phyloP scores from a whole-genome alignment of 2,113 vertebrate genomes.

The Otolemur garnettii region DNA sequence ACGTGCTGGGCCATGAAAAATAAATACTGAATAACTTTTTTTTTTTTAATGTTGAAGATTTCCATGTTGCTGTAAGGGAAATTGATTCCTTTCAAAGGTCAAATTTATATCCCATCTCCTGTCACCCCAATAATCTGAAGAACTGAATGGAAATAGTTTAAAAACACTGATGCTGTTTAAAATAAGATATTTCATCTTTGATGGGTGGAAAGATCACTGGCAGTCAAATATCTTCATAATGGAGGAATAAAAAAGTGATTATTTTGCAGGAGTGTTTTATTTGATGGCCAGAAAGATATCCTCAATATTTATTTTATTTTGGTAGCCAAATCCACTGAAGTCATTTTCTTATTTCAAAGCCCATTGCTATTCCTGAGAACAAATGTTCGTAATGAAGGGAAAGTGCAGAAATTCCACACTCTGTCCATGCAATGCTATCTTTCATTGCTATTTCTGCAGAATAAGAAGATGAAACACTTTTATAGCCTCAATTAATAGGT shows the following conservation, averaged over 20 bases:
- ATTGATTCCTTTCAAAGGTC: slow-evolving; percentile 48
- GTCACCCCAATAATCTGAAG: not conserved
- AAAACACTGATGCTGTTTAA: not conserved
- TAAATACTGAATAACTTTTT: slow-evolving; percentile 23
- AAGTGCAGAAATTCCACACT: slow-evolving; percentile 23
- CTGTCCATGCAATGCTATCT: not conserved
- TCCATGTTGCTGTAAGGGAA: slow-evolving; percentile 60
- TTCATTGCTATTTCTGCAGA: not conserved
- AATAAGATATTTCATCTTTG: slow-evolving; percentile 36
- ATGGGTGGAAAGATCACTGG: slow-evolving; percentile 33
- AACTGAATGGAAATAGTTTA: slow-evolving; percentile 39
- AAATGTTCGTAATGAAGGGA: slow-evolving; percentile 47
- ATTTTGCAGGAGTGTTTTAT: slow-evolving; percentile 59
- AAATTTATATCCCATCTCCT: not conserved
- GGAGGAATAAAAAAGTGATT: slow-evolving; percentile 54
- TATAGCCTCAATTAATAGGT: not conserved
- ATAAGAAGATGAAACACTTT: not conserved
- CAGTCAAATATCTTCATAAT: slow-evolving; percentile 73
- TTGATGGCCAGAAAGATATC: slow-evolving; percentile 45
- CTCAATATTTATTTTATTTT: slow-evolving; percentile 69
- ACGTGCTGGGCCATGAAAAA: slow-evolving; percentile 21
- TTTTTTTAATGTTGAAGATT: slow-evolving; percentile 8
- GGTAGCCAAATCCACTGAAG: slow-evolving; percentile 52
- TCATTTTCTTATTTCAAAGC: slow-evolving; percentile 39
- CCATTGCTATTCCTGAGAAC: not conserved